phyloP scores from a whole-genome alignment of 2,797 vertebrate species.

The Eremophila alpestris region DNA sequence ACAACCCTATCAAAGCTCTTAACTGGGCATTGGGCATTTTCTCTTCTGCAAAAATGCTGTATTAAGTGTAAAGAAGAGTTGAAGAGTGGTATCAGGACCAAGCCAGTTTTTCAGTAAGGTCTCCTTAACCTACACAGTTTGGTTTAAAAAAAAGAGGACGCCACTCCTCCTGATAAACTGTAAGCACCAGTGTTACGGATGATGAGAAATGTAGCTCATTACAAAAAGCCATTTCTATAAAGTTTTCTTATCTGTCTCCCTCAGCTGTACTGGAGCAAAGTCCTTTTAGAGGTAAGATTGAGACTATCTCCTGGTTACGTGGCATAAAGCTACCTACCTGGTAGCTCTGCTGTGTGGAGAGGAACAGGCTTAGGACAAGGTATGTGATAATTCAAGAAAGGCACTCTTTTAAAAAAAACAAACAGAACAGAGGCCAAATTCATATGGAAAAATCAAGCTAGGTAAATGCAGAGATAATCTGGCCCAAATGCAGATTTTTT shows the following conservation, averaged over 20 bases:
- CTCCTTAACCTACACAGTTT: not conserved
- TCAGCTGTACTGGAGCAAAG: not conserved
- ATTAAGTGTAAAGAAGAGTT: not conserved
- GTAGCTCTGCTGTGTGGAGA: not conserved
- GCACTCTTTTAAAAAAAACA: not conserved
- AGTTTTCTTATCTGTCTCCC: not conserved
- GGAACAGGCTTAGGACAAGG: not conserved
- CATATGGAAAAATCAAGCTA: not conserved
- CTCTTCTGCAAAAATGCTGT: not conserved
- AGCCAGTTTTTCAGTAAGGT: not conserved
- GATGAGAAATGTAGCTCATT: not conserved
- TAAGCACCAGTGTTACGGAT: fast-evolving
- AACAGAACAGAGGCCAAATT: not conserved
- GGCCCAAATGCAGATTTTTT: not conserved
- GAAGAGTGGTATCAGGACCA: not conserved
- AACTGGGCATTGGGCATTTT: not conserved
- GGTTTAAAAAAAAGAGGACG: not conserved
- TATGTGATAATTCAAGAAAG: not conserved
- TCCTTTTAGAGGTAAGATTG: not conserved
- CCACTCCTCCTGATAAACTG: not conserved
- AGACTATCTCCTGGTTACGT: not conserved
- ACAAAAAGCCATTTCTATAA: not conserved
- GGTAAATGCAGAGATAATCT: not conserved
- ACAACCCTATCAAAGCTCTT: not conserved
- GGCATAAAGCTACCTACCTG: not conserved